These are phyloP conservation scores for Muschampia plurimacula DNA, from an alignment of 2,888 invertebrate species.

Conservation along the genomic window DNA sequence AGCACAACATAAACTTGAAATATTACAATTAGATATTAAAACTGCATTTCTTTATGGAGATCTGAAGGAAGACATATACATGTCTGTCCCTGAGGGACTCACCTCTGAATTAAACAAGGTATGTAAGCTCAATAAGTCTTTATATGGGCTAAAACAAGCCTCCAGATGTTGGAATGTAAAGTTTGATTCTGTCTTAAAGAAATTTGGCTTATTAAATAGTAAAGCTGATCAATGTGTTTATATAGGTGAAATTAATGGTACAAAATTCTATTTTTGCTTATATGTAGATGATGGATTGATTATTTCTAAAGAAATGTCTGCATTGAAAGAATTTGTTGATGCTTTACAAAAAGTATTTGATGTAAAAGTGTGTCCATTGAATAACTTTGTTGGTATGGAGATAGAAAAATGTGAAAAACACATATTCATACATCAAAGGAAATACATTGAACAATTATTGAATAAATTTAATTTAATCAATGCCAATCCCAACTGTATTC, in stretches of 20 bases:
- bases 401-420: not conserved
- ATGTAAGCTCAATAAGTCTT: constrained; percentile 42
- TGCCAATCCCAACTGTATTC: not conserved
- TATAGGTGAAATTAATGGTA: constrained; percentile 34
- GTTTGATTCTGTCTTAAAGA: not conserved
- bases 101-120: constrained; percentile 8
- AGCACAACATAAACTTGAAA: constrained; percentile 31
- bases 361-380: constrained; percentile 26
- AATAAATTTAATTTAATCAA: not conserved
- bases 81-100: constrained; percentile 43
- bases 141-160: constrained; percentile 9
- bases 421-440: not conserved
- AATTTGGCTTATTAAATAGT: not conserved
- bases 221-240: constrained; percentile 45
- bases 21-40: constrained; percentile 39
- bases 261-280: too few relatives aligned
- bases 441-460: not conserved
- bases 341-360: constrained; percentile 38
- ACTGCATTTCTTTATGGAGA: constrained; percentile 40
- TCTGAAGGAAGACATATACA: constrained; percentile 4
- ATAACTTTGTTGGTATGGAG: constrained; percentile 40
- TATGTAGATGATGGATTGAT: constrained; percentile 44
- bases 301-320: constrained; percentile 29
- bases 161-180: constrained; percentile 9
- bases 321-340: constrained; percentile 18